phyloP scores from a whole-genome alignment of 2,888 invertebrate species.

The Drosophila heteroneura region DNA sequence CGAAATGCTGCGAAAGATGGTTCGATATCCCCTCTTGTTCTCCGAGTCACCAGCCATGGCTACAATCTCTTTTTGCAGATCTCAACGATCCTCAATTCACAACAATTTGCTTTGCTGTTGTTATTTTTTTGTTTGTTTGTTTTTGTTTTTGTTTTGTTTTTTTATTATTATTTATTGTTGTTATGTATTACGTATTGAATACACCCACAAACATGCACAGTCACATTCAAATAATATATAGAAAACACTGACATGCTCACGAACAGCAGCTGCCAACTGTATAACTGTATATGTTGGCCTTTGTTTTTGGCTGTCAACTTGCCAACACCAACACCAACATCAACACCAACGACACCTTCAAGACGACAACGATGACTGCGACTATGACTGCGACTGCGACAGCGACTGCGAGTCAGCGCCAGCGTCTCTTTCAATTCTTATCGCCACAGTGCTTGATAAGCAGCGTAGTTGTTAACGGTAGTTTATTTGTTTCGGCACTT shows the following conservation, averaged over 20 bases:
- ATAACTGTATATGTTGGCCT: conserved; percentile 57
- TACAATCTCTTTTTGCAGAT: conserved; percentile 5
- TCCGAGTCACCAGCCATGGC: conserved; percentile 68
- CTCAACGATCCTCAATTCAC: conserved; percentile 38
- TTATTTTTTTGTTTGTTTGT: neutral
- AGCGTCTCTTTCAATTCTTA: conserved; percentile 29
- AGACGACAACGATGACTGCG: conserved; percentile 25
- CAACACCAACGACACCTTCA: conserved; percentile 42
- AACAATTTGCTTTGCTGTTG: conserved; percentile 21
- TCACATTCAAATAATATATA: conserved; percentile 7
- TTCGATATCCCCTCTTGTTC: conserved; percentile 71
- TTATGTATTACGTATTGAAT: conserved; percentile 6
- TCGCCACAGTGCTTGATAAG: conserved; percentile 45
- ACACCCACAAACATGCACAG: neutral
- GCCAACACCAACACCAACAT: conserved; percentile 42
- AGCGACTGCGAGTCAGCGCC: neutral
- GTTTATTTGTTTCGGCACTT: conserved; percentile 24
- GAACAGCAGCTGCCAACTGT: conserved; percentile 54
- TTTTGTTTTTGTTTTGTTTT: neutral
- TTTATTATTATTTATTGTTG: neutral
- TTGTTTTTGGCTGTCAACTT: conserved; percentile 52
- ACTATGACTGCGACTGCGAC: conserved; percentile 9
- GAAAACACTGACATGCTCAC: conserved; percentile 21
- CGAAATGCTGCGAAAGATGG: conserved; percentile 82
- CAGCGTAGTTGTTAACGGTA: conserved; percentile 42